These are phyloP conservation scores for Neodiprion virginianus DNA, from an alignment of 1,140 invertebrate genomes.

Conservation along the genomic window DNA sequence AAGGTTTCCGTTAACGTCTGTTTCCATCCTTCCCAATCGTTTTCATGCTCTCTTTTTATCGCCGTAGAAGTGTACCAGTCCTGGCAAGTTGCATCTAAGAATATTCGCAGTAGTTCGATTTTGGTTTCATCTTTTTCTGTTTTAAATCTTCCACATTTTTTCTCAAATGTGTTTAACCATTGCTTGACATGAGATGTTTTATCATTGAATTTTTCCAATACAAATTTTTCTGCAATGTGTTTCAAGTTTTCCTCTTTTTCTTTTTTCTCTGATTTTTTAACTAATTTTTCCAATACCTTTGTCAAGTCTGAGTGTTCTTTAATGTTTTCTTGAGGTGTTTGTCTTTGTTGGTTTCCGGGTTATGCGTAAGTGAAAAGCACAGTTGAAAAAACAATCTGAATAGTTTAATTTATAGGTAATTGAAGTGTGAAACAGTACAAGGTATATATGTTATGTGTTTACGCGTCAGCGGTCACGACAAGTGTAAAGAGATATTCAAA, in stretches of 20 bases:
- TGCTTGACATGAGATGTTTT: conserved; percentile 18
- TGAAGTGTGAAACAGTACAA: too few relatives aligned
- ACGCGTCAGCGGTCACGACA: too few relatives aligned
- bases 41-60: conserved; percentile 9
- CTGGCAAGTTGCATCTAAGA: conserved; percentile 10
- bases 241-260: conserved; percentile 8
- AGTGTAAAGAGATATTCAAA: too few relatives aligned
- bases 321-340: conserved; percentile 10
- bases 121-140: conserved; percentile 7
- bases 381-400: too few relatives aligned
- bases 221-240: conserved; percentile 19
- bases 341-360: not conserved
- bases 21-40: conserved; percentile 20
- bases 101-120: conserved; percentile 16
- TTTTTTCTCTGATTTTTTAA: conserved; percentile 2
- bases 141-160: conserved; percentile 18
- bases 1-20: conserved; percentile 24
- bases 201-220: conserved; percentile 23
- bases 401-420: too few relatives aligned
- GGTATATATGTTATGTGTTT: too few relatives aligned
- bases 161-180: conserved; percentile 21
- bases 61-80: conserved; percentile 23
- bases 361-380: too few relatives aligned
- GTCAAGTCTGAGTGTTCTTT: conserved; percentile 8
- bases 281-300: conserved; percentile 19